Evolutionary conservation across 2,113 vertebrate species (phyloP).

Genomic region (Hemiscyllium ocellatum): DNA sequence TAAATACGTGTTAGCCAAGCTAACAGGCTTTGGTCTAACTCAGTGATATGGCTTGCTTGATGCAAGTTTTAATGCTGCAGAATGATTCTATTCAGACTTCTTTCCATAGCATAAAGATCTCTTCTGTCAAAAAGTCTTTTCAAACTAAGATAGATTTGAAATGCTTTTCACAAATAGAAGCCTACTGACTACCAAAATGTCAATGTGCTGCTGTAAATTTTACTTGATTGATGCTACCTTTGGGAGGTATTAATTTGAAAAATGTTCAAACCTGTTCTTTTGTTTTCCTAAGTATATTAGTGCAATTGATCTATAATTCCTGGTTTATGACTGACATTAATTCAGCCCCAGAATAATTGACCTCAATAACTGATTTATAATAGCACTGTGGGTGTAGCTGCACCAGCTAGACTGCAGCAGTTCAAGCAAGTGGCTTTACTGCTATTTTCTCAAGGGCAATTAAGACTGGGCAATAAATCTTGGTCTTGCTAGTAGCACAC

Average conservation of each 20-base stretch:
- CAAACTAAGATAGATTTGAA: neutral
- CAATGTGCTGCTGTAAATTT: neutral
- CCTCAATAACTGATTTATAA: neutral
- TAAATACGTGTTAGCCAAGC: neutral
- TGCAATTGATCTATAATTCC: neutral
- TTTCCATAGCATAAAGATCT: neutral
- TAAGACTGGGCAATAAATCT: too few relatives aligned
- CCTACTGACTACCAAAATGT: neutral
- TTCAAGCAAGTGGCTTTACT: neutral
- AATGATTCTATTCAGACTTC: neutral
- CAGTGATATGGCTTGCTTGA: neutral
- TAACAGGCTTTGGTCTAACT: neutral
- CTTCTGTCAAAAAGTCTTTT: neutral
- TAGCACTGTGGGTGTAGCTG: neutral
- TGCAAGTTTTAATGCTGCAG: neutral
- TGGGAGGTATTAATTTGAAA: neutral
- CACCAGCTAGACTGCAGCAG: neutral
- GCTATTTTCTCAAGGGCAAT: neutral
- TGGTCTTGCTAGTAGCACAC: too few relatives aligned
- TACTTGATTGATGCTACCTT: neutral
- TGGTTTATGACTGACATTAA: neutral
- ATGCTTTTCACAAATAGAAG: neutral
- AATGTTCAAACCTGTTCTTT: neutral
- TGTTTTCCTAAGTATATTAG: neutral
- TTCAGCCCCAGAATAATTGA: neutral